These are phyloP conservation scores for Pristis pectinata DNA, from an alignment of 2,797 vertebrate genomes.

Conservation along the genomic window DNA sequence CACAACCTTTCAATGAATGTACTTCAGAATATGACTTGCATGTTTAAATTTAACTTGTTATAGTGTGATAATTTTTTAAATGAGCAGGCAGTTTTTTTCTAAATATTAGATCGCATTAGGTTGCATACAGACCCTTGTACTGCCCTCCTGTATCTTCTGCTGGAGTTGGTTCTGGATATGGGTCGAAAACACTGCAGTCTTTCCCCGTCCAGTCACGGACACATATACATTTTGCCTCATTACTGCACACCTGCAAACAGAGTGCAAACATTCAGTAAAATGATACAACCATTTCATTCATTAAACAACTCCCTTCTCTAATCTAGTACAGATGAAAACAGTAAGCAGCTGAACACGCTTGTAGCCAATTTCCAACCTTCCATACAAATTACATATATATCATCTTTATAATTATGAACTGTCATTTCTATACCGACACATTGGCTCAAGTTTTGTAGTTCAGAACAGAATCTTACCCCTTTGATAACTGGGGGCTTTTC, in stretches of 20 bases:
- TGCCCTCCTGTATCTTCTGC: constrained; percentile 65
- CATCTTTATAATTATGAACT: not conserved
- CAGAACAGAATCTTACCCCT: too few species aligned
- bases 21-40: not conserved
- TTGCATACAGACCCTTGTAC: constrained; percentile 68
- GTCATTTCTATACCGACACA: not conserved
- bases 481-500: too few species aligned
- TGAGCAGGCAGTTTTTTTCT: not conserved
- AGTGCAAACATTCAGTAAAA: not conserved
- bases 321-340: not conserved
- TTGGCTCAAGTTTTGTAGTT: too few species aligned
- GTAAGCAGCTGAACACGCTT: not conserved
- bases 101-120: not conserved
- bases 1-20: too few species aligned
- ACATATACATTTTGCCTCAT: constrained; percentile 90
- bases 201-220: constrained; percentile 86
- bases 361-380: not conserved
- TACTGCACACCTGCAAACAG: constrained; percentile 74
- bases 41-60: not conserved
- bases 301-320: not conserved
- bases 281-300: not conserved
- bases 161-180: constrained; percentile 71
- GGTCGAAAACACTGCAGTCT: constrained; percentile 87
- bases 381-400: not conserved
- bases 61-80: not conserved